Conservation (phyloP, 2,888 invertebrate species). For the Philereme vetulata region DNA sequence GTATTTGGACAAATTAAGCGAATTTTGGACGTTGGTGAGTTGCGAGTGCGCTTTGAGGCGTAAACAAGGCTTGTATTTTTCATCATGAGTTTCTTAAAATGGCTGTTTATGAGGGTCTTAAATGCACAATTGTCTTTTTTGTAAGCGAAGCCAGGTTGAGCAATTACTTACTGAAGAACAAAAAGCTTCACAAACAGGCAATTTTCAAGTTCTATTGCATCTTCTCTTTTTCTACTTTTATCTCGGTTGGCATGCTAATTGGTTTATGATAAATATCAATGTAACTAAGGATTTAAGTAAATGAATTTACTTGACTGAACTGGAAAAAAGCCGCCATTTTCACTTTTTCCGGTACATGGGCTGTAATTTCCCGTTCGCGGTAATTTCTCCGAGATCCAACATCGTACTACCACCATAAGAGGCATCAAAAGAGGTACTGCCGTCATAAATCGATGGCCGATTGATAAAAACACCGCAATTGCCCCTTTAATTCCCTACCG, state of each 20-base stretch:
- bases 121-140: constrained; percentile 16
- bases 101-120: constrained; percentile 11
- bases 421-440: constrained; percentile 57
- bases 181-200: too few relatives aligned
- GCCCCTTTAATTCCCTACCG: constrained; percentile 68
- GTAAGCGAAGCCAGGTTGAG: not conserved
- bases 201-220: too few relatives aligned
- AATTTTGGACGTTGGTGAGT: constrained; percentile 21
- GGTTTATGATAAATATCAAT: too few relatives aligned
- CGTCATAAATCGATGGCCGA: constrained; percentile 68
- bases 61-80: constrained; percentile 12
- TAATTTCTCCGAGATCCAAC: constrained; percentile 53
- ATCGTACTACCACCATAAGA: constrained; percentile 62
- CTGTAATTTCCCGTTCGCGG: constrained; percentile 50
- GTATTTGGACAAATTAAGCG: constrained; percentile 43
- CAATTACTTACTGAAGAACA: too few relatives aligned
- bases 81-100: constrained; percentile 1
- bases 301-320: too few relatives aligned
- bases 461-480: constrained; percentile 68
- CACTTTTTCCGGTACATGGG: constrained; percentile 46
- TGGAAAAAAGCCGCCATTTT: constrained; percentile 37
- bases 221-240: too few relatives aligned
- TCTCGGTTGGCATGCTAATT: too few relatives aligned
- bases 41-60: not conserved
- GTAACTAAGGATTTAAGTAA: too few relatives aligned